A percentile compares a stretch with the other conserved stretches of the same genome.
phyloP scores from a whole-genome alignment of 1,140 invertebrate genomes.

The Drosophila yakuba region DNA sequence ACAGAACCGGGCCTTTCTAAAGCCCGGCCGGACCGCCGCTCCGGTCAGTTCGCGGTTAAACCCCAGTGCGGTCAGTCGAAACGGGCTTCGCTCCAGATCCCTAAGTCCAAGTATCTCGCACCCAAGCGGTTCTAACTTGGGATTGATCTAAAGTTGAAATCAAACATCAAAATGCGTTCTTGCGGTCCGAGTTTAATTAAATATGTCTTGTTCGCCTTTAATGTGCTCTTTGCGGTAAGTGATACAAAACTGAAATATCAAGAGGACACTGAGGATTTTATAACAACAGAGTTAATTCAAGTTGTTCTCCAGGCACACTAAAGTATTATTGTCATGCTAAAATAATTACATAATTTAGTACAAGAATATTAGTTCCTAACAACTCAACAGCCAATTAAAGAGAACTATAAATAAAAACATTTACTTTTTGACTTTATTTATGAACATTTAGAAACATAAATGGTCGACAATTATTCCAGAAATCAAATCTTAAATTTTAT shows the following conservation, averaged over 20 bases:
- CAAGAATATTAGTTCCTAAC: too few species aligned
- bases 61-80: conserved; percentile 20
- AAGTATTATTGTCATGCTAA: too few species aligned
- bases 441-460: too few species aligned
- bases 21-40: conserved; percentile 34
- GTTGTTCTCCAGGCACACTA: too few species aligned
- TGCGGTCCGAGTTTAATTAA: conserved; percentile 89
- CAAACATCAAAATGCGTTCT: conserved; percentile 85
- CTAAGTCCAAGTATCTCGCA: not conserved
- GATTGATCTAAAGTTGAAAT: not conserved
- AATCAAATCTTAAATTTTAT: not conserved
- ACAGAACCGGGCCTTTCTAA: conserved; percentile 39
- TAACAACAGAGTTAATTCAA: too few species aligned
- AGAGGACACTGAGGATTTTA: not conserved
- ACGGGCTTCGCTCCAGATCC: not conserved
- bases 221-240: conserved; percentile 90
- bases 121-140: conserved; percentile 15
- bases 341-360: too few species aligned
- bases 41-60: conserved; percentile 40
- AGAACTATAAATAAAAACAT: too few species aligned
- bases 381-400: too few species aligned
- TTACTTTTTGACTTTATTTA: too few species aligned
- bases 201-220: conserved; percentile 90
- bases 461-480: too few species aligned
- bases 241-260: not conserved